phyloP scores from a whole-genome alignment of 2,888 invertebrate genomes.

The Tinea pellionella region DNA sequence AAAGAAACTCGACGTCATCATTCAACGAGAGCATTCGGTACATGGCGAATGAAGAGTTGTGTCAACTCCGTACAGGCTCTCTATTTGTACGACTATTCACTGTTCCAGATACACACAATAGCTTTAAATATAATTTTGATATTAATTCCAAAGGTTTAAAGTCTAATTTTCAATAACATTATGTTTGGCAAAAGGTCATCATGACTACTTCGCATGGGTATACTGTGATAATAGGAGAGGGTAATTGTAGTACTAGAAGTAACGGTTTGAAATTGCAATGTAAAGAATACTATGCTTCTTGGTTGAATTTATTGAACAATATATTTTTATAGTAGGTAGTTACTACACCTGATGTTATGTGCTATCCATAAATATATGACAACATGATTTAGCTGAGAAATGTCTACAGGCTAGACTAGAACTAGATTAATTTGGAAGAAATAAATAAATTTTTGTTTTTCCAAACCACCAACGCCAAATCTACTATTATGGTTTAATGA shows the following conservation, averaged over 20 bases:
- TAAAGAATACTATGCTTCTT: background rate
- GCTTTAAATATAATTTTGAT: background rate
- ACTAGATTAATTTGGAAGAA: too few species aligned
- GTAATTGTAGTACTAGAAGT: background rate
- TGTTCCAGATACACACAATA: background rate
- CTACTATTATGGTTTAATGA: background rate
- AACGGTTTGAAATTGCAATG: background rate
- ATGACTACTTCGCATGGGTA: constrained; percentile 14
- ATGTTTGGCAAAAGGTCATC: constrained; percentile 39
- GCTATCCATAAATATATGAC: too few species aligned
- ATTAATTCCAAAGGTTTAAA: background rate
- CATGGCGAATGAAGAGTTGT: constrained; percentile 58
- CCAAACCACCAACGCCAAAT: background rate
- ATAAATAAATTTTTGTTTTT: too few species aligned
- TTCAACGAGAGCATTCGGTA: constrained; percentile 23
- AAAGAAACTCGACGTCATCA: background rate
- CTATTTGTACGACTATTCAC: constrained; percentile 38
- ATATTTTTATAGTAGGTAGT: too few species aligned
- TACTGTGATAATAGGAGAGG: background rate
- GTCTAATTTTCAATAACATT: constrained; percentile 16
- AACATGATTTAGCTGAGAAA: too few species aligned
- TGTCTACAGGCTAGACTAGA: too few species aligned
- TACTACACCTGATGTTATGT: too few species aligned
- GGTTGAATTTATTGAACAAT: too few species aligned
- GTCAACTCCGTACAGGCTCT: constrained; percentile 43